phyloP scores from a whole-genome alignment of 2,888 invertebrate genomes.

The Thumatha senex region DNA sequence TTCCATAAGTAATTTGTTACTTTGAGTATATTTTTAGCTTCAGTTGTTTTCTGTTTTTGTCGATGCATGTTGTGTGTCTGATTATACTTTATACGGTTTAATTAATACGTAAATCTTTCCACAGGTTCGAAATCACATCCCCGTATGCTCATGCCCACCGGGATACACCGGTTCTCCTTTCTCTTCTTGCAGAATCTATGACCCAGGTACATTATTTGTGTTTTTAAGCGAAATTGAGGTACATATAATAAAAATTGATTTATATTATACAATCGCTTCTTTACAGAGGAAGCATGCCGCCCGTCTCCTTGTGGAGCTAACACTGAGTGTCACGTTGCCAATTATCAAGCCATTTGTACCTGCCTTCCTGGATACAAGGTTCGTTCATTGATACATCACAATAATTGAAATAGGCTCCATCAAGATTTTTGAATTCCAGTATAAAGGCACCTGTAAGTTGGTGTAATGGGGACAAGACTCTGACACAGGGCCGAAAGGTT shows the following conservation, averaged over 20 bases:
- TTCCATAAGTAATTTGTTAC: no score
- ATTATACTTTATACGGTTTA: no score
- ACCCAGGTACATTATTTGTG: slow-evolving; percentile 85
- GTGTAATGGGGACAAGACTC: no score
- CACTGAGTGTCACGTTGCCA: slow-evolving; percentile 91
- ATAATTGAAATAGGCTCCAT: no score
- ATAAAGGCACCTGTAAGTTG: no score
- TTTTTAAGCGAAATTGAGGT: no score
- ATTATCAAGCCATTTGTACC: slow-evolving; percentile 90
- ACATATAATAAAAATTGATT: no score
- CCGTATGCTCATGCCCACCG: slow-evolving; percentile 90
- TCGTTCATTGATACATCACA: background rate
- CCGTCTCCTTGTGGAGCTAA: slow-evolving; percentile 92
- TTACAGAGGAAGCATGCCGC: slow-evolving; percentile 90
- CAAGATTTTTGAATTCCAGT: no score
- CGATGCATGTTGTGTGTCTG: no score
- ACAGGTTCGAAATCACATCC: slow-evolving; percentile 87
- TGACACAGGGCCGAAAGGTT: no score
- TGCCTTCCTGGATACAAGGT: slow-evolving; percentile 88
- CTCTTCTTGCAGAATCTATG: slow-evolving; percentile 86
- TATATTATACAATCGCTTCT: slow-evolving; percentile 1
- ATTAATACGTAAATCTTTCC: background rate
- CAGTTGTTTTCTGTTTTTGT: no score
- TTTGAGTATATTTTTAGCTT: no score
- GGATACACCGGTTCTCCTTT: slow-evolving; percentile 93